Conservation (phyloP, 92 coral and sea anemone genomes). For the Diadumene lineata region DNA sequence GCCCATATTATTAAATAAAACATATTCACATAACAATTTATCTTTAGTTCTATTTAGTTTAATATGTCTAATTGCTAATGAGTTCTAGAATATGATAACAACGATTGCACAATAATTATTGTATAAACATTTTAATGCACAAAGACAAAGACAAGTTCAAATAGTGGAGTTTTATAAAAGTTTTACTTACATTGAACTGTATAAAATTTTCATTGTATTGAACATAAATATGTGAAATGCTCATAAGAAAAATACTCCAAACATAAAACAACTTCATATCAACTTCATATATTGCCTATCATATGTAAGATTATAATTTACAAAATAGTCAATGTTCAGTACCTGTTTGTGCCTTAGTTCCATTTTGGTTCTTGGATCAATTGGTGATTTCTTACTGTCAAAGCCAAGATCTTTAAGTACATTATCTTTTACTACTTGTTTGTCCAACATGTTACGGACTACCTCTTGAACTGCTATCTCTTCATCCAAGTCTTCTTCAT, state of each 20-base stretch:
- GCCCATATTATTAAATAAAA: neutral
- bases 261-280: too few species aligned
- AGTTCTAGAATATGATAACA: too few species aligned
- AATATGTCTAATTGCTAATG: too few species aligned
- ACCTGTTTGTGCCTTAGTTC: conserved; percentile 97
- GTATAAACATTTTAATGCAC: too few species aligned
- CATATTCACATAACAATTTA: neutral
- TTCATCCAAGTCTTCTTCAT: conserved; percentile 88
- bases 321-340: neutral
- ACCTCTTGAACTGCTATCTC: conserved; percentile 93
- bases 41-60: neutral
- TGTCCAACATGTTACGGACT: conserved; percentile 88
- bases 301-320: neutral
- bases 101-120: too few species aligned
- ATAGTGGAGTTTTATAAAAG: too few species aligned
- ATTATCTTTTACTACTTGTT: conserved; percentile 77
- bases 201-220: too few species aligned
- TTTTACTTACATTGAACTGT: too few species aligned
- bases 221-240: too few species aligned
- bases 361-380: conserved; percentile 91
- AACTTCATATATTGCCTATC: too few species aligned
- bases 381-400: conserved; percentile 53
- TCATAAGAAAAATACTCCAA: too few species aligned
- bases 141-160: too few species aligned
- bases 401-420: conserved; percentile 72